phyloP scores from a whole-genome alignment of 2,113 vertebrate genomes.

The Amblyornis subalaris region DNA sequence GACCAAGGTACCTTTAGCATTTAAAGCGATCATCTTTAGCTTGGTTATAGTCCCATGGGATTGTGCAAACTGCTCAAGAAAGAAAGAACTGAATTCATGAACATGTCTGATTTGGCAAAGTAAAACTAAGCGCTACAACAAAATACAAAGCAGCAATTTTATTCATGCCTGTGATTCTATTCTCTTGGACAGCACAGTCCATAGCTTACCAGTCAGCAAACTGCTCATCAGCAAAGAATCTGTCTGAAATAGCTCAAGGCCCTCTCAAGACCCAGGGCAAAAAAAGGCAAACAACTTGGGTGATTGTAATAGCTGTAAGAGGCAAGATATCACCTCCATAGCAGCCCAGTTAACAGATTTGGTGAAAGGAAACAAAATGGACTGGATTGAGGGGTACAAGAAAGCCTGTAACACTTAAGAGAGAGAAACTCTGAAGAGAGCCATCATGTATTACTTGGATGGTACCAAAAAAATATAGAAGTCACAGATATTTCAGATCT shows the following conservation, averaged over 20 bases:
- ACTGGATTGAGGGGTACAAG: background rate
- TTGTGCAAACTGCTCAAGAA: background rate
- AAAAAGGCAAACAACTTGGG: background rate
- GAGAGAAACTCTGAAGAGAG: background rate
- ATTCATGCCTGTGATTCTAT: background rate
- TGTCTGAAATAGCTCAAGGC: background rate
- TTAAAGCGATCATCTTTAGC: constrained; percentile 18
- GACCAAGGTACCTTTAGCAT: constrained; percentile 14
- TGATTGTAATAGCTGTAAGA: background rate
- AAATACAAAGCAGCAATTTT: background rate
- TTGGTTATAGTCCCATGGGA: background rate
- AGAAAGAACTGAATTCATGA: background rate
- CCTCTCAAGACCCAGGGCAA: background rate
- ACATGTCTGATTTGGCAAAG: background rate
- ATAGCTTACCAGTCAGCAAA: background rate
- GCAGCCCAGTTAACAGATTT: background rate
- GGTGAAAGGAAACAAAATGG: background rate
- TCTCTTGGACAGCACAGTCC: background rate
- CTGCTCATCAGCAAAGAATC: background rate
- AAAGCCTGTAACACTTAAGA: background rate
- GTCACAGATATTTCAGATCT: background rate
- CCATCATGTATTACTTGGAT: background rate
- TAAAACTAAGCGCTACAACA: background rate
- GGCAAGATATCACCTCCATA: background rate
- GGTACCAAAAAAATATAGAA: background rate